Evolutionary conservation across 1,140 invertebrate species (phyloP), one percentile per base, ranked within the genome.

Genomic region (Drosophila azteca): DNA sequence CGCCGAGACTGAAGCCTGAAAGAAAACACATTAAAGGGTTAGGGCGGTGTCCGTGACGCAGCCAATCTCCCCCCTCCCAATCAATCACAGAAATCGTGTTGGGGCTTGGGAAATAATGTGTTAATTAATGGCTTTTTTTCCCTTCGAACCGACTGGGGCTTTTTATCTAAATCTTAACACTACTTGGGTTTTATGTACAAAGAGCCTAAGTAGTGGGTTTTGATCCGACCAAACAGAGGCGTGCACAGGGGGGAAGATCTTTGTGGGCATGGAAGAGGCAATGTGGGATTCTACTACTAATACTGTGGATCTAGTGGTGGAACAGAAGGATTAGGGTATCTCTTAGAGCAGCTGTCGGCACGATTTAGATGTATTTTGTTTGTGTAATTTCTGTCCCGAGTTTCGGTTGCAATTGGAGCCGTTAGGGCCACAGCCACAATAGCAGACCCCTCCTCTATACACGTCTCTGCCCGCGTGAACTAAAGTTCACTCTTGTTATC

Each of bases 1-100:
- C 96, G n/a, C 96, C 96, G 50, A 97, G 89, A 90, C 95, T 96
- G 91, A 97, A 96, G 77, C 96, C 96, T 97, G 53, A 26, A 75
- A 78, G 20, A 2, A 45, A 11, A 5, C 17, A 22, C 9, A 35
- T 15, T 20, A 67, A 69, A 53, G 46, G 51, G 51, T 59, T 61
- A 49, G 45, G 46, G 51, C 24, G 52, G 45, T 39, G 22, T 35
- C 39, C 15, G 29, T 41, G 17, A 52, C 29, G 17, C 41, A 39
- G 35, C 35, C 35, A 13, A 5, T 39, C 11, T 11, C 39, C 52
- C 29, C 62, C 17, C 29, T 59, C 17, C 17, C 17, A 20, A 77
- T 85, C 78, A 81, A 78, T 85, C 81, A 75, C 15, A 11, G 7
- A 9, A 52, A 26, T 26, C 24, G 24, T 5, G 55, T 51, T 57